Percentiles rank a stretch among this genome's conserved stretches.
These are phyloP conservation scores for Salvelinus fontinalis DNA, from an alignment of 2,113 vertebrate species.

Conservation along the genomic window DNA sequence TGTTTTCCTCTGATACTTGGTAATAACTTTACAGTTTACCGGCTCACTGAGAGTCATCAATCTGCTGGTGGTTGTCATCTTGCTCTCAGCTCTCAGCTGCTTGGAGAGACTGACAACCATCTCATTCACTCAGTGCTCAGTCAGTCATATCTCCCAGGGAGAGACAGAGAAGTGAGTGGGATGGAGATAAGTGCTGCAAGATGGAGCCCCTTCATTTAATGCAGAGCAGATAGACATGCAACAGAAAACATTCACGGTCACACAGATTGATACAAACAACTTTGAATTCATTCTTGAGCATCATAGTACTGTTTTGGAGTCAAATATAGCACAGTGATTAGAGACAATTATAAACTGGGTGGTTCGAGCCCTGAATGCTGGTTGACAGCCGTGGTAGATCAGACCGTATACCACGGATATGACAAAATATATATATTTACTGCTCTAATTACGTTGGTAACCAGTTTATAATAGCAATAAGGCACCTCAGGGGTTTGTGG, in stretches of 20 bases:
- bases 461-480: too few relatives aligned
- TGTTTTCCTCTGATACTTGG: neutral
- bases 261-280: neutral
- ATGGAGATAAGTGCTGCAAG: slow-evolving; percentile 4
- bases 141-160: slow-evolving; percentile 20
- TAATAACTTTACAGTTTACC: neutral
- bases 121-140: slow-evolving; percentile 17
- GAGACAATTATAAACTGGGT: too few relatives aligned
- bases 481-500: too few relatives aligned
- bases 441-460: too few relatives aligned
- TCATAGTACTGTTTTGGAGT: neutral
- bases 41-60: slow-evolving; percentile 22
- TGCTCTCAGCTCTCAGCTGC: slow-evolving; percentile 12
- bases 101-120: slow-evolving; percentile 27
- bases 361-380: too few relatives aligned
- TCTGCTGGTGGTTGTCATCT: slow-evolving; percentile 19
- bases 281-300: neutral
- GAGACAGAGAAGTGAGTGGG: neutral
- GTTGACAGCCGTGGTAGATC: too few relatives aligned
- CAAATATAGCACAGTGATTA: neutral
- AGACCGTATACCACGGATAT: too few relatives aligned
- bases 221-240: slow-evolving; percentile 12
- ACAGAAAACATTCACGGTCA: slow-evolving; percentile 17
- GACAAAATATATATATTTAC: too few relatives aligned
- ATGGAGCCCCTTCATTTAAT: slow-evolving; percentile 18